phyloP scores from a whole-genome alignment of 2,797 vertebrate species.

The Lateolabrax maculatus region DNA sequence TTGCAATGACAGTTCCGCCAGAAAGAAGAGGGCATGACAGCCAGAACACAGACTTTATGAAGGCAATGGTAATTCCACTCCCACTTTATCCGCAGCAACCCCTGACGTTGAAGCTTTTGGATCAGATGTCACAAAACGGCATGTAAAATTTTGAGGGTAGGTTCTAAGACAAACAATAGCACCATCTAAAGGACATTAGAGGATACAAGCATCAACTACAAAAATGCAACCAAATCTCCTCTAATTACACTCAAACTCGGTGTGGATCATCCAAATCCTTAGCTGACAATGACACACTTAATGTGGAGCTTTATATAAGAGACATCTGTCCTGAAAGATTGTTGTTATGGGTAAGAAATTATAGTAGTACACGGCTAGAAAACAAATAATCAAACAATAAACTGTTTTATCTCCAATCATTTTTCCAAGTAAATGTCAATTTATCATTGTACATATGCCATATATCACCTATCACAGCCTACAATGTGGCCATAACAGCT shows the following conservation, averaged over 20 bases:
- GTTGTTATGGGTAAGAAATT: neutral
- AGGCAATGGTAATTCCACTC: conserved; percentile 27
- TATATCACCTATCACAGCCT: too few relatives aligned
- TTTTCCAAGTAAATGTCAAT: too few relatives aligned
- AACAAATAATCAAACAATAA: too few relatives aligned
- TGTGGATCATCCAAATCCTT: neutral
- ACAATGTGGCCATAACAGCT: too few relatives aligned
- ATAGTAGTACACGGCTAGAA: neutral
- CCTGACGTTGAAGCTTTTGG: conserved; percentile 19
- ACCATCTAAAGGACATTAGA: conserved; percentile 9
- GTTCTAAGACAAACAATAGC: neutral
- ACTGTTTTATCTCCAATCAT: too few relatives aligned
- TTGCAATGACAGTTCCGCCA: conserved; percentile 36
- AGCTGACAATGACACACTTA: neutral
- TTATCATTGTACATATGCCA: too few relatives aligned
- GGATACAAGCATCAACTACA: neutral
- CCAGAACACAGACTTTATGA: conserved; percentile 46
- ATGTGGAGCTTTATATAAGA: too few relatives aligned
- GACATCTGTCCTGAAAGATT: neutral
- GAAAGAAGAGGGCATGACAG: conserved; percentile 37
- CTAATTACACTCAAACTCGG: neutral
- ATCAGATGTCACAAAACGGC: conserved; percentile 21
- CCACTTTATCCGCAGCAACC: conserved; percentile 27
- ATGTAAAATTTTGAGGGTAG: conserved; percentile 4
- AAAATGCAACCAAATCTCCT: neutral